These are phyloP conservation scores for Arnoldichthys spilopterus DNA, from an alignment of 2,797 vertebrate genomes.

Conservation along the genomic window DNA sequence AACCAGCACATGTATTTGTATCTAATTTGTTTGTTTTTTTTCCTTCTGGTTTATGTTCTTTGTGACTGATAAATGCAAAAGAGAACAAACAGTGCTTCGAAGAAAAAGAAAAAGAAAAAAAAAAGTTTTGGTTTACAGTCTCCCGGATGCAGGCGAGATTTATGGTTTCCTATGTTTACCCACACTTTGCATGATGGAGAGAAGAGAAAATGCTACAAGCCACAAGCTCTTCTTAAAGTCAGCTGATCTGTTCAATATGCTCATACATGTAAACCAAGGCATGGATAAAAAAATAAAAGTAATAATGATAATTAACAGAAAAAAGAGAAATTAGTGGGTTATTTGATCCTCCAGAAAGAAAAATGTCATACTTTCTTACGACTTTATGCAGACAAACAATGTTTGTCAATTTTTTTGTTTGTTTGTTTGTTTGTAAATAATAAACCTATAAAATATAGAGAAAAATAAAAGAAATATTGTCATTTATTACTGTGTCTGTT, in stretches of 20 bases:
- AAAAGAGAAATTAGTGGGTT: constrained; percentile 69
- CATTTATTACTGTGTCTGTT: constrained; percentile 70
- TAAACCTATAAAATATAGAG: constrained; percentile 87
- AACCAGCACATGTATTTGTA: constrained; percentile 83
- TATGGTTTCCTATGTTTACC: constrained; percentile 57
- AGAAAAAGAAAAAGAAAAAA: constrained; percentile 67
- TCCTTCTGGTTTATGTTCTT: constrained; percentile 65
- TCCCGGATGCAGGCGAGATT: constrained; percentile 60
- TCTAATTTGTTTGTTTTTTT: constrained; percentile 65
- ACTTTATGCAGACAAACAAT: constrained; percentile 88
- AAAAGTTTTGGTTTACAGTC: constrained; percentile 68
- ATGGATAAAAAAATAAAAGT: constrained; percentile 62
- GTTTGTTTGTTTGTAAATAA: constrained; percentile 86
- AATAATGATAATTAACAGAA: constrained; percentile 26
- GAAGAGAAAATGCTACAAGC: constrained; percentile 36
- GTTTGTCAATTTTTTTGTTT: constrained; percentile 80
- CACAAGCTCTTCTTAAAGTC: constrained; percentile 62
- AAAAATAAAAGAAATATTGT: constrained; percentile 85
- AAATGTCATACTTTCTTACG: constrained; percentile 86
- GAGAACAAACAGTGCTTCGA: constrained; percentile 67
- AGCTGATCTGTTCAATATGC: constrained; percentile 71
- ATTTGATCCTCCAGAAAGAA: constrained; percentile 79
- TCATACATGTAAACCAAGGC: constrained; percentile 77
- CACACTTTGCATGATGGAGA: constrained; percentile 31
- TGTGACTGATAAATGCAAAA: constrained; percentile 67